Evolutionary conservation across 2,888 invertebrate species (phyloP).

Genomic region (Dendrolimus houi): DNA sequence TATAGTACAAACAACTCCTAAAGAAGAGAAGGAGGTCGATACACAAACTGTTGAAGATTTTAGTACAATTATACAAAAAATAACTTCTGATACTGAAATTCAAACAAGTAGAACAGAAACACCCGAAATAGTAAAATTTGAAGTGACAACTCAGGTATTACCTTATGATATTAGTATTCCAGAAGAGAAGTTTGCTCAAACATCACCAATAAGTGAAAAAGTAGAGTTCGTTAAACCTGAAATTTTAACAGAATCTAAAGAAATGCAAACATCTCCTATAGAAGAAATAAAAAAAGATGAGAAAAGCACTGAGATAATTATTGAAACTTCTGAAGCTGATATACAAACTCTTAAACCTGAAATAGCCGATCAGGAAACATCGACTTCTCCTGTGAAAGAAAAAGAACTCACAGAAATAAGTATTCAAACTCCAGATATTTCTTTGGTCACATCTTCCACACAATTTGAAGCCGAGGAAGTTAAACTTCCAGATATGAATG

Average conservation of each 20-base stretch:
- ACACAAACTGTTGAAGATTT: constrained; percentile 56
- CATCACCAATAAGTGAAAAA: constrained; percentile 44
- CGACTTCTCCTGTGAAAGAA: constrained; percentile 46
- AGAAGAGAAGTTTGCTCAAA: constrained; percentile 71
- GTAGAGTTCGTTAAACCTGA: constrained; percentile 39
- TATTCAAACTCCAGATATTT: constrained; percentile 55
- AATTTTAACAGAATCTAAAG: constrained; percentile 59
- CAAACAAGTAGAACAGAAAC: constrained; percentile 58
- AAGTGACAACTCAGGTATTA: constrained; percentile 75
- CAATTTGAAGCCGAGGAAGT: constrained; percentile 51
- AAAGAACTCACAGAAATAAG: constrained; percentile 45
- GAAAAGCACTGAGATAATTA: constrained; percentile 50
- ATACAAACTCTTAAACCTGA: constrained; percentile 53
- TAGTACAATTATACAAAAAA: constrained; percentile 45
- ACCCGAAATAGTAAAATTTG: constrained; percentile 53
- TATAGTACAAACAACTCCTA: constrained; percentile 79
- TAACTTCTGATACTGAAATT: constrained; percentile 51
- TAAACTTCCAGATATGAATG: constrained; percentile 13
- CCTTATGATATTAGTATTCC: constrained; percentile 47
- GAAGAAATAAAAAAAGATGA: constrained; percentile 43
- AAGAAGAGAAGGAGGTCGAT: constrained; percentile 52
- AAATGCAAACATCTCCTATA: constrained; percentile 74
- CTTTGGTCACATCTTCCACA: constrained; percentile 46
- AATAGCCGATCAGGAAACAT: constrained; percentile 51
- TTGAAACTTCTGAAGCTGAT: constrained; percentile 54